Base-by-base conservation (phyloP, 2,797 vertebrate species). In the Parotocinclus haroldoi region DNA sequence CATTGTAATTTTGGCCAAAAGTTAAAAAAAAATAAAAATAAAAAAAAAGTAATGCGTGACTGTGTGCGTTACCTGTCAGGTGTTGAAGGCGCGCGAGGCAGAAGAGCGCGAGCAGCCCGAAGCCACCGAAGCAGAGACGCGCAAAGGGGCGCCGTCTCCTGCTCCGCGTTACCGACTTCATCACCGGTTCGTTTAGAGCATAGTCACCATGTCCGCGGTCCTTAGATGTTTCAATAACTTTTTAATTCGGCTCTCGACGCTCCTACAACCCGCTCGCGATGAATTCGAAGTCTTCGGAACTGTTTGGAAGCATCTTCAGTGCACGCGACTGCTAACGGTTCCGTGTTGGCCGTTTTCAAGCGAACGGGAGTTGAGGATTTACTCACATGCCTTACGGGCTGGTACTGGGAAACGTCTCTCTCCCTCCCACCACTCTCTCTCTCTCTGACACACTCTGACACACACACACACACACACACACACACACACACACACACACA, bases 91-190 rank as follows among this genome's bases (percentile, higher is more conserved):
- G 87, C 0, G 79, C 16, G 77, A 90, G 78, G 84, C 86, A 87
- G 45, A 89, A 77, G 76, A 87, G 82, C 62, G 84, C 81, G 68
- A 91, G 64, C 78, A 89, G 82, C 65, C 81, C 87, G 78, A 87
- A 63, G 73, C 82, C 88, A 40, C 87, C 84, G 87, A 85, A 89
- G 86, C 88, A 91, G 80, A 89, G 79, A 81, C 87, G 88, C 85
- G 58, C 80, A 80, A 13, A 50, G 18, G 59, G 36, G 40, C 70
- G 81, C 72, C 81, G 71, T 52, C 55, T 19, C 46, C 19, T 45
- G 57, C 60, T 56, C 48, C 59, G 58, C 53, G 55, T 42, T 17
- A 56, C 51, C 46, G 58, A 45, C 53, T 56, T 57, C 63, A 66
- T 66, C 44, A 19, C 42, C 63, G 14, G n/a, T 37, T 8, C 13